Evolutionary conservation across 2,888 invertebrate species (phyloP).

Genomic region (Coelogynopora nodosa): DNA sequence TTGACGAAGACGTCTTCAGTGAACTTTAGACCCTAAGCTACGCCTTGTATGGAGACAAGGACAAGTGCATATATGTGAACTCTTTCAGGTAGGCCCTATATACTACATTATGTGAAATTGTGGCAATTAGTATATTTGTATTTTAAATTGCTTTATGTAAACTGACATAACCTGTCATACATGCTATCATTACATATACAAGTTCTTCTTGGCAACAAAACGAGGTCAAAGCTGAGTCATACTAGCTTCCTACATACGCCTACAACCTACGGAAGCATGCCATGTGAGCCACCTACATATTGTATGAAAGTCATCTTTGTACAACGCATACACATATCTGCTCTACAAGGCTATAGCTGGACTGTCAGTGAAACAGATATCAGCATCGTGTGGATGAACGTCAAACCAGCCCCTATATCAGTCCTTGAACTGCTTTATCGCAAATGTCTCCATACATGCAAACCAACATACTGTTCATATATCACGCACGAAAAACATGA

Average conservation of each 20-base stretch:
- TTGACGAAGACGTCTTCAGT: neutral
- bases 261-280: neutral
- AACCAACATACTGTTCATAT: constrained; percentile 1
- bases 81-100: neutral
- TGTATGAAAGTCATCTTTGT: constrained; percentile 19
- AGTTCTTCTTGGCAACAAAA: constrained; percentile 26
- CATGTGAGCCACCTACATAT: neutral
- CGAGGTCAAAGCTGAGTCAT: no score
- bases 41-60: neutral
- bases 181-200: neutral
- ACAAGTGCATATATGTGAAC: neutral
- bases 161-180: neutral
- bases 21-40: no score
- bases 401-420: neutral
- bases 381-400: constrained; percentile 18
- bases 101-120: neutral
- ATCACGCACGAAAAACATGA: neutral
- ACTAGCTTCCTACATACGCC: no score
- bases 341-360: constrained; percentile 13
- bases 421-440: constrained; percentile 20
- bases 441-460: neutral
- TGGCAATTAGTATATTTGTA: constrained; percentile 11
- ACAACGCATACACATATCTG: neutral
- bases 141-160: neutral
- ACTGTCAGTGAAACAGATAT: constrained; percentile 14